Base-by-base conservation (phyloP, 2,888 invertebrate genomes). In the Thymelicus acteon region DNA sequence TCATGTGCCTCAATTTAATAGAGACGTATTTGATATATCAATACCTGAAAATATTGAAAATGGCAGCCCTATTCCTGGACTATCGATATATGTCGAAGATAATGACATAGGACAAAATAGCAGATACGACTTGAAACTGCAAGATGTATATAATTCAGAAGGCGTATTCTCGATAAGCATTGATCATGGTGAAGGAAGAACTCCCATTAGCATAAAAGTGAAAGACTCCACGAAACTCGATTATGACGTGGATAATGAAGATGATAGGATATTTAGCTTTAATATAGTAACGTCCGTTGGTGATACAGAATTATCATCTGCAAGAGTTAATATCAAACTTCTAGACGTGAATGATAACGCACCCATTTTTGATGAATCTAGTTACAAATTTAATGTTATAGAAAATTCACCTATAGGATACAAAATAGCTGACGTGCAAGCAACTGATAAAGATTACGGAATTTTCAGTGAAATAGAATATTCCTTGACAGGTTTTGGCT, bases 271-370 rank as follows among this genome's bases (percentile, higher is more conserved):
- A 13, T 94, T 96, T 31, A 95, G 95, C 78, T 97, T 97, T 75
- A 95, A 96, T 78, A 95, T 97, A 15, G 93, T 96, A 0, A 95
- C 96, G 0, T 92, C 93, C 0, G 94, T 95, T 0, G 86, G 93
- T 60, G 94, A 89, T 0, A 79, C 87, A 79, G 95, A 96, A 85
- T 89, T 95, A 64, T 94, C 96, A 7, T 92, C 92, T 54, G 92
- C 96, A 0, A 91, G 94, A 76, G 94, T 97, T 0, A 95, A 95
- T 67, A 94, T 96, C 1, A 95, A 95, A 75, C 85, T 97, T 0
- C 80, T 95, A 44, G 98, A 98, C 84, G 96, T 96, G 64, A 98
- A 98, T 80, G 98, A 98, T 78, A 97, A 97, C 78, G 89, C 95
- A 0, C 97, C 97, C 0, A 85, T 95, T 49, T 97, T 97, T 79